Conservation (phyloP, 2,888 invertebrate genomes). For the Andrena dorsata region DNA sequence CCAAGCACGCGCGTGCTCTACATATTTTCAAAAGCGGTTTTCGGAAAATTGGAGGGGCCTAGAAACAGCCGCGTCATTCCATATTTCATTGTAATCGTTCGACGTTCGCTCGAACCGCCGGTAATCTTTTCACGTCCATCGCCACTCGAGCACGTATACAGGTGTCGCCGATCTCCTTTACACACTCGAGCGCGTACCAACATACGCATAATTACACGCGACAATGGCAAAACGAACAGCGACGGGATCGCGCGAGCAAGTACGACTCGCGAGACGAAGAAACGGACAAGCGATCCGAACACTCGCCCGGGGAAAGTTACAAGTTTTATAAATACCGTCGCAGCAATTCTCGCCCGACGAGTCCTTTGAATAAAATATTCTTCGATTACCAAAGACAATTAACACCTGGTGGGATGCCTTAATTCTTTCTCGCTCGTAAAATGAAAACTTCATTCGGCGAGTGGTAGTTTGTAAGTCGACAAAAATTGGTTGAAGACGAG, state of each 20-base stretch:
- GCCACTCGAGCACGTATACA: slow-evolving; percentile 47
- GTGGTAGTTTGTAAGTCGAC: slow-evolving; percentile 5
- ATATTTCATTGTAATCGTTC: slow-evolving; percentile 18
- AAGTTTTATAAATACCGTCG: slow-evolving; percentile 14
- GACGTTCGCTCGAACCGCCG: slow-evolving; percentile 21
- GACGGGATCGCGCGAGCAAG: slow-evolving; percentile 26
- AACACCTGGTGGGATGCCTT: background rate
- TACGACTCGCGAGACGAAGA: slow-evolving; percentile 33
- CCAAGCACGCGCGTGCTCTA: background rate
- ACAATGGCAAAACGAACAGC: slow-evolving; percentile 66
- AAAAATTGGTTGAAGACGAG: background rate
- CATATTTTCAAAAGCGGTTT: background rate
- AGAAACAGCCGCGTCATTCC: background rate
- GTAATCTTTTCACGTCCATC: slow-evolving; percentile 30
- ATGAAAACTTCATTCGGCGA: too few relatives aligned
- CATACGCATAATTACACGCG: slow-evolving; percentile 56
- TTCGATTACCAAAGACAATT: background rate
- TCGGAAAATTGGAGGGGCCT: background rate
- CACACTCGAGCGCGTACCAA: slow-evolving; percentile 32
- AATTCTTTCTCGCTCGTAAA: too few relatives aligned
- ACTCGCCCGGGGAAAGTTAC: slow-evolving; percentile 17
- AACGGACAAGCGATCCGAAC: slow-evolving; percentile 20
- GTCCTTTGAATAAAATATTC: background rate
- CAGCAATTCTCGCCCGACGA: slow-evolving; percentile 3
- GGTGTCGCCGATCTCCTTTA: slow-evolving; percentile 62